Percentiles rank a stretch among this genome's conserved stretches.
phyloP scores from a whole-genome alignment of 2,888 invertebrate genomes.

The Amiota minor region DNA sequence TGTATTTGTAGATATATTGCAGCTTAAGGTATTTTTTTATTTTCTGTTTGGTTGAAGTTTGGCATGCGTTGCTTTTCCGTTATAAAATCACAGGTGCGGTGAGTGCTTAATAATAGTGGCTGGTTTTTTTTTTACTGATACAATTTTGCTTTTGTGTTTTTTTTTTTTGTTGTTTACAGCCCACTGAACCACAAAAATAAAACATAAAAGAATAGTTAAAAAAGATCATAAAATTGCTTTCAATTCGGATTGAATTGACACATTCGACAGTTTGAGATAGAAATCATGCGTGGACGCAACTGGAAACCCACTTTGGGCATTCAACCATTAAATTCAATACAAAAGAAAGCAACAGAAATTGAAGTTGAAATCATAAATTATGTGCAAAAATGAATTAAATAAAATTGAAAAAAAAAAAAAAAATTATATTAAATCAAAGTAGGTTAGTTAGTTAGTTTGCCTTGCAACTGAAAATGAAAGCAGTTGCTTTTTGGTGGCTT shows the following conservation, averaged over 20 bases:
- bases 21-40: conserved; percentile 27
- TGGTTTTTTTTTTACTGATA: background rate
- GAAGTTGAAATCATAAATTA: background rate
- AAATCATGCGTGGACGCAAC: conserved; percentile 15
- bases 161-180: no score
- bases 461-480: no score
- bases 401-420: no score
- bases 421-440: background rate
- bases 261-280: conserved; percentile 1
- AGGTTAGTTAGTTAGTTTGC: background rate
- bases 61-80: background rate
- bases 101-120: conserved; percentile 8
- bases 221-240: no score
- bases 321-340: no score
- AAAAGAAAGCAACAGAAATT: no score
- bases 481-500: background rate
- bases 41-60: no score
- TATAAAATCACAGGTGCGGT: conserved; percentile 22
- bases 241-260: conserved; percentile 7
- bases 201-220: no score
- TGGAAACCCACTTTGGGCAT: background rate
- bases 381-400: background rate
- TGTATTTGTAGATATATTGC: conserved; percentile 30
- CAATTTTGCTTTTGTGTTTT: background rate
- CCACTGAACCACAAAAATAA: no score